Conservation (phyloP, 2,113 vertebrate genomes). For the Ciconia stormi region DNA sequence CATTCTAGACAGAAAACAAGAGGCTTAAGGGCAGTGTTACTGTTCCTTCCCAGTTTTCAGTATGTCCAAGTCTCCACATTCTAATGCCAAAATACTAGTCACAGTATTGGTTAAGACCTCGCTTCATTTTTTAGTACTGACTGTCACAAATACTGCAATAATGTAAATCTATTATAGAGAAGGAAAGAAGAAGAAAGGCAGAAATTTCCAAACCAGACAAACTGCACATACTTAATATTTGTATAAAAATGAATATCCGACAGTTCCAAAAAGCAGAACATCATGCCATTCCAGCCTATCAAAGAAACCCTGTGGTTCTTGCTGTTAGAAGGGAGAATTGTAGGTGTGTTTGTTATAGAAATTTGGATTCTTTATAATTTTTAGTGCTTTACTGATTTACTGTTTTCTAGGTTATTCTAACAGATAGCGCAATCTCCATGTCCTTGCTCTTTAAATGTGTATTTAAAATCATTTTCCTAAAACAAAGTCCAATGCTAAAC, state of each 20-base stretch:
- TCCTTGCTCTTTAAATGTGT: not conserved
- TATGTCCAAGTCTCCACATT: not conserved
- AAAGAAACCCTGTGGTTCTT: not conserved
- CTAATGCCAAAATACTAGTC: not conserved
- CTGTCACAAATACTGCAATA: not conserved
- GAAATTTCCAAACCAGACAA: not conserved
- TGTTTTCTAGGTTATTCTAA: not conserved
- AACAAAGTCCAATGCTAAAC: not conserved
- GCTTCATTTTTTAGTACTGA: not conserved
- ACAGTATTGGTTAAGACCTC: not conserved
- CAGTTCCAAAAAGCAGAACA: not conserved
- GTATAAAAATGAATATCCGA: not conserved
- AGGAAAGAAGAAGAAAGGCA: not conserved
- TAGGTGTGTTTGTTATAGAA: not conserved
- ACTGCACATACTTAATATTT: not conserved
- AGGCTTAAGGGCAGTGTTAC: not conserved
- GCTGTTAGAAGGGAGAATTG: not conserved
- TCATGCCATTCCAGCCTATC: not conserved
- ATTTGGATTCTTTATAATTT: not conserved
- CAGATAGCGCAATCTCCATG: not conserved
- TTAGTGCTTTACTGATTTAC: not conserved
- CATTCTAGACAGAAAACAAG: not conserved
- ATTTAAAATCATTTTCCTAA: not conserved
- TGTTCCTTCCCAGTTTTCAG: not conserved
- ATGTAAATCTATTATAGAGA: not conserved